phyloP scores from a whole-genome alignment of 2,797 vertebrate species.

The Adrianichthys oophorus region DNA sequence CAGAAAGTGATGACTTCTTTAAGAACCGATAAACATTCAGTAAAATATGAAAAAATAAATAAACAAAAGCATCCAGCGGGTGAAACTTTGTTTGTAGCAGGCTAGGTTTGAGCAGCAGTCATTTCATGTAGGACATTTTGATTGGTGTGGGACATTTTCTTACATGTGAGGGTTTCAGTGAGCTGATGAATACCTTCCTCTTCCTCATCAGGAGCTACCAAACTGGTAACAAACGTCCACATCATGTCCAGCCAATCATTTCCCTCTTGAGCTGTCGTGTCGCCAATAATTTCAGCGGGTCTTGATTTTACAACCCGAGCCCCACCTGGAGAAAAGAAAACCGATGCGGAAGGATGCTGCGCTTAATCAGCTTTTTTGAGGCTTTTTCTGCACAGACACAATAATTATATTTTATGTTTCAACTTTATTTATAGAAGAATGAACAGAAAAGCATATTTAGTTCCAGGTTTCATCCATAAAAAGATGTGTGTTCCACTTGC shows the following conservation, averaged over 20 bases:
- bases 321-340: constrained; percentile 27
- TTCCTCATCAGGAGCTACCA: constrained; percentile 71
- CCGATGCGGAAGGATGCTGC: not conserved
- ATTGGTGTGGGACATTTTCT: constrained; percentile 53
- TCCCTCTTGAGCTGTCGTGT: constrained; percentile 35
- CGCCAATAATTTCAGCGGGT: constrained; percentile 14
- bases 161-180: constrained; percentile 72
- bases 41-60: not conserved
- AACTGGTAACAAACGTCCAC: constrained; percentile 50
- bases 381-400: no score
- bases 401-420: no score
- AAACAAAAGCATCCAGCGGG: not conserved
- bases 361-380: not conserved
- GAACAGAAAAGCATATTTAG: no score
- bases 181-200: constrained; percentile 77
- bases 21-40: not conserved
- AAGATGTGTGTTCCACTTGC: constrained; percentile 37
- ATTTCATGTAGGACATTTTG: constrained; percentile 6
- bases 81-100: not conserved
- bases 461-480: not conserved
- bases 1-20: no score
- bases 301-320: constrained; percentile 48
- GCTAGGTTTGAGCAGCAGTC: not conserved
- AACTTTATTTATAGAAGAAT: no score
- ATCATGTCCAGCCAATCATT: constrained; percentile 62